Evolutionary conservation across 2,797 vertebrate species (phyloP), one percentile per base, ranked within the genome.

Genomic region (Molothrus ater): DNA sequence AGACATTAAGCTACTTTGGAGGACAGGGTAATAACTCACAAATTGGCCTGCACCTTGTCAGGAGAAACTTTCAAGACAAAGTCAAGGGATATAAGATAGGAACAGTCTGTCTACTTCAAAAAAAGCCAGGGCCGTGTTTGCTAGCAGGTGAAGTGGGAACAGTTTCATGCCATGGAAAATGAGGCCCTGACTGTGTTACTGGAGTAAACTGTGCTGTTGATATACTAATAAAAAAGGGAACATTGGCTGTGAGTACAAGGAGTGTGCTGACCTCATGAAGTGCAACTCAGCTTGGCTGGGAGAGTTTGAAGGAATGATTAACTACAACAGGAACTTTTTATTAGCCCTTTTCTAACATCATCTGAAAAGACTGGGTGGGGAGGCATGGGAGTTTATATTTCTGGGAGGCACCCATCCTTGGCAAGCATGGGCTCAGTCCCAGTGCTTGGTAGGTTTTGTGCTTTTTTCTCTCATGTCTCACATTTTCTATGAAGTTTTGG

Each of bases 261-360:
- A 93, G 45, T 68, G 48, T 36, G 61, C 42, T 94, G 96, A 96
- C 86, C 95, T 95, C 64, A 42, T 32, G 42, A 60, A 90, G 14
- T 21, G 25, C 65, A 86, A 8, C 36, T 84, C 73, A 79, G 51
- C 63, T 93, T 79, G 56, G 34, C 74, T 76, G 61, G 53, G 38
- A 90, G 64, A 92, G 57, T 38, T 68, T 60, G 42, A 73, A 94
- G 68, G 65, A 93, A 95, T 92, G 31, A 93, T 88, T 90, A 95
- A 93, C 83, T 73, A 26, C 93, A 93, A 6, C 53, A 76, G 63
- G 45, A 84, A 56, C 0, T 0, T 61, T 92, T 93, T 78, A 87
- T 92, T 73, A 78, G 70, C 51, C n/a, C 38, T 92, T 65, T 92
- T 42, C 36, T 81, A 91, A 75, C 65, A 86, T 32, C 6, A 42